Evolutionary conservation across 2,113 vertebrate species (phyloP).

Genomic region (Microcebus ravelobensis): DNA sequence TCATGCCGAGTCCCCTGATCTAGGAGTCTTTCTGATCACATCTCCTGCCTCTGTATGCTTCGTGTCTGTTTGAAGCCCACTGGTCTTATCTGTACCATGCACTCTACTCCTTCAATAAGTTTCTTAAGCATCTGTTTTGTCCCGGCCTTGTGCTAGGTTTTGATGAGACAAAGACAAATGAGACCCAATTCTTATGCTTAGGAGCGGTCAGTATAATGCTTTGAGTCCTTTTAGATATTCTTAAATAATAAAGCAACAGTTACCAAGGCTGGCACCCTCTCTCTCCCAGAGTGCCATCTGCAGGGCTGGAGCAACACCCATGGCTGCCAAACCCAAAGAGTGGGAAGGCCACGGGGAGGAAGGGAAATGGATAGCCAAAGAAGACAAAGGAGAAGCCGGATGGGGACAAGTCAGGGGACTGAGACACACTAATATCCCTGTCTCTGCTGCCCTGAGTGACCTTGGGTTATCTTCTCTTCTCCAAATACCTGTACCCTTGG

Average conservation of each 20-base stretch:
- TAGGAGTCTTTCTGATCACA: not conserved
- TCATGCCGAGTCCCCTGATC: fast-evolving
- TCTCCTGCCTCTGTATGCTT: not conserved
- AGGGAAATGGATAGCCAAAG: not conserved
- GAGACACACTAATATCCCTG: not conserved
- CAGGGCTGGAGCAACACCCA: not conserved
- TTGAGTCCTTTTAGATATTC: not conserved
- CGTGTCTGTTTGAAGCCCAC: not conserved
- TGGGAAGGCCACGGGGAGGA: fast-evolving
- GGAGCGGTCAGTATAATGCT: not conserved
- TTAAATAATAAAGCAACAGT: not conserved
- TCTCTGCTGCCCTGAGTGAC: not conserved
- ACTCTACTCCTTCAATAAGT: not conserved
- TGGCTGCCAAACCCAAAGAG: not conserved
- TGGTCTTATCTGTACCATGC: not conserved
- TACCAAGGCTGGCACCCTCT: not conserved
- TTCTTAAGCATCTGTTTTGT: not conserved
- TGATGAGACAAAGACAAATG: not conserved
- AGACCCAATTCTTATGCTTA: not conserved
- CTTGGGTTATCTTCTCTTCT: not conserved
- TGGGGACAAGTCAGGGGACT: not conserved
- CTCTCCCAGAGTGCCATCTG: not conserved
- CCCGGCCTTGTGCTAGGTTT: not conserved
- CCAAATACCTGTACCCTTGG: too few species aligned
- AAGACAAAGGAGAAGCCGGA: not conserved